Percentiles rank a stretch among this genome's conserved stretches.
Conservation (phyloP, 30 jellyfish, hydroid and myxozoan genomes). For the Hydractinia symbiolongicarpus region DNA sequence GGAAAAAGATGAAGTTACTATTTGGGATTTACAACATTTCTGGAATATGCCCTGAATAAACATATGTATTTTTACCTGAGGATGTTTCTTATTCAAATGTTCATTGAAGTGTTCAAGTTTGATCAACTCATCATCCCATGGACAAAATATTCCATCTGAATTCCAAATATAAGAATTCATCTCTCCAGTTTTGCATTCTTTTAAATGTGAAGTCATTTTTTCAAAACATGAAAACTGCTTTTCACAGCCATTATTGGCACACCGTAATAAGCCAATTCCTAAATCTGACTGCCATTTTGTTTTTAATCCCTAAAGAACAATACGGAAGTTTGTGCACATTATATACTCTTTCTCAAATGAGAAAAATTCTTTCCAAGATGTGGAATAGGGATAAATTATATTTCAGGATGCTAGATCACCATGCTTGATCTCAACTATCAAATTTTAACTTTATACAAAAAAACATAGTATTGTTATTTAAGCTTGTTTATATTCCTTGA, state of each 20-base stretch:
- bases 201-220: background rate
- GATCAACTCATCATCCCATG: background rate
- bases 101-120: background rate
- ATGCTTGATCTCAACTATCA: no score
- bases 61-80: conserved; percentile 7
- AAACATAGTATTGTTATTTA: no score
- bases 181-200: background rate
- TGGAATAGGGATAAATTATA: no score
- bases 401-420: no score
- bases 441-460: no score
- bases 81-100: background rate
- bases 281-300: conserved; percentile 18
- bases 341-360: background rate
- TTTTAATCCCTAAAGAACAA: conserved; percentile 6
- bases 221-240: background rate
- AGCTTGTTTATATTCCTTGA: no score
- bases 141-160: background rate
- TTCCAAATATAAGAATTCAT: background rate
- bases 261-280: background rate
- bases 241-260: conserved; percentile 7
- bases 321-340: background rate
- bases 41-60: no score
- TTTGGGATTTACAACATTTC: no score
- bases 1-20: no score
- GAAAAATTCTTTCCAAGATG: no score